A percentile compares a stretch with the other conserved stretches of the same genome.
These are phyloP conservation scores for Lymantria monacha DNA, from an alignment of 2,888 invertebrate species.

Conservation along the genomic window DNA sequence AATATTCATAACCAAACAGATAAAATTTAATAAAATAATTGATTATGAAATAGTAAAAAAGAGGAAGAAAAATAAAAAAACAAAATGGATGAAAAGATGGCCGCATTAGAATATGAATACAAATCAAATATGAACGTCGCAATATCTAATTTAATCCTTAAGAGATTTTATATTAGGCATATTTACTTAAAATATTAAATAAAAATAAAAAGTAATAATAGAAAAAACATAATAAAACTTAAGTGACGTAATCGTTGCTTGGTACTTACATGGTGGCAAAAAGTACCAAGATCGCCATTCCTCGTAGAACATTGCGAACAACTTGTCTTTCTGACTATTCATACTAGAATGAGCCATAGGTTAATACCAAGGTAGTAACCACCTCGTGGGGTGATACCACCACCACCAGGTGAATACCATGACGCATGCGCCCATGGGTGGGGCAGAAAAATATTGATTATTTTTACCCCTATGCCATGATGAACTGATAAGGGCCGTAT, in stretches of 20 bases:
- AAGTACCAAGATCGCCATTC: slow-evolving; percentile 15
- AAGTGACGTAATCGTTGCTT: slow-evolving; percentile 8
- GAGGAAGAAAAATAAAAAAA: too few species aligned
- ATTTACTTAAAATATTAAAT: too few species aligned
- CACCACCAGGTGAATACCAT: slow-evolving; percentile 63
- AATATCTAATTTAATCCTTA: too few species aligned
- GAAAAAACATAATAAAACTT: not conserved
- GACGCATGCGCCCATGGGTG: slow-evolving; percentile 74
- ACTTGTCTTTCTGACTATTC: slow-evolving; percentile 42
- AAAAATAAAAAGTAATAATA: too few species aligned
- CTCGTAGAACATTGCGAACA: slow-evolving; percentile 17
- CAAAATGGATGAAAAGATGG: too few species aligned
- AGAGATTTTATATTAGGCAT: too few species aligned
- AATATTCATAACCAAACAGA: too few species aligned
- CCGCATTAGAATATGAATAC: too few species aligned
- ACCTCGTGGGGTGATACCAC: slow-evolving; percentile 62
- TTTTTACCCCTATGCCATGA: slow-evolving; percentile 67
- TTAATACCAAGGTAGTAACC: slow-evolving; percentile 53
- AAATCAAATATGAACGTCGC: too few species aligned
- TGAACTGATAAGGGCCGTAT: slow-evolving; percentile 69
- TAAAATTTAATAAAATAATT: too few species aligned
- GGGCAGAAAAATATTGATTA: slow-evolving; percentile 75
- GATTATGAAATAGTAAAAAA: too few species aligned
- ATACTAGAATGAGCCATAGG: slow-evolving; percentile 63
- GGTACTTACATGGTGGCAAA: slow-evolving; percentile 32